Percentiles rank a stretch among this genome's conserved stretches.
Evolutionary conservation across 2,797 vertebrate species (phyloP).

Genomic region (Sebastiscus tertius): DNA sequence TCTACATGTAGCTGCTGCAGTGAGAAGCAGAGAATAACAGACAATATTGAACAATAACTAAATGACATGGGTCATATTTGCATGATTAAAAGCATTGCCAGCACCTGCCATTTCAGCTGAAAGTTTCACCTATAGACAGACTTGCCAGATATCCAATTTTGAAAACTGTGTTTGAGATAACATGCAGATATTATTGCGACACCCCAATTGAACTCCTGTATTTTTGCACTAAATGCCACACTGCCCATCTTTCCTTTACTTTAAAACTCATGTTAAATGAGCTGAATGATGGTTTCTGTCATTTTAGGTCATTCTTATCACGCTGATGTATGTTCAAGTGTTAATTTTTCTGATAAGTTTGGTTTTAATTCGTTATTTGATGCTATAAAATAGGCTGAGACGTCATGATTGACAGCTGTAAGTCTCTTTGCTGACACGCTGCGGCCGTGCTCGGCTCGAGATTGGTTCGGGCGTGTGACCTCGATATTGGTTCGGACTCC

Average conservation of each 20-base stretch:
- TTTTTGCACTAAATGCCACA: not conserved
- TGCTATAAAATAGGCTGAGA: too few species aligned
- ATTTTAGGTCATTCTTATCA: too few species aligned
- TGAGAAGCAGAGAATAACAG: not conserved
- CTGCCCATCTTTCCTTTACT: not conserved
- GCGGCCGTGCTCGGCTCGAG: too few species aligned
- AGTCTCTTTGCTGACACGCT: too few species aligned
- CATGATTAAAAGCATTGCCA: not conserved
- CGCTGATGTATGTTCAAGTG: too few species aligned
- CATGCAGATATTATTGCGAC: not conserved
- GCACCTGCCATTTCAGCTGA: not conserved
- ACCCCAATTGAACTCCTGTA: not conserved
- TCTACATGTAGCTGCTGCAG: not conserved
- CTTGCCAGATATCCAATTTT: not conserved
- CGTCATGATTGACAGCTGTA: too few species aligned
- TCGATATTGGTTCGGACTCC: too few species aligned
- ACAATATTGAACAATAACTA: slow-evolving; percentile 8
- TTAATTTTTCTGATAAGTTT: too few species aligned
- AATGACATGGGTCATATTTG: not conserved
- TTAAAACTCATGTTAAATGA: not conserved
- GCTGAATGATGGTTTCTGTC: too few species aligned
- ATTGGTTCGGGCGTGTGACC: too few species aligned
- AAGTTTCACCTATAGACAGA: not conserved
- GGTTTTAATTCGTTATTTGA: too few species aligned
- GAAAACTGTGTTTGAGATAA: not conserved